These are phyloP conservation scores for Linyphia triangularis DNA, from an alignment of 2,888 invertebrate species.

Conservation along the genomic window DNA sequence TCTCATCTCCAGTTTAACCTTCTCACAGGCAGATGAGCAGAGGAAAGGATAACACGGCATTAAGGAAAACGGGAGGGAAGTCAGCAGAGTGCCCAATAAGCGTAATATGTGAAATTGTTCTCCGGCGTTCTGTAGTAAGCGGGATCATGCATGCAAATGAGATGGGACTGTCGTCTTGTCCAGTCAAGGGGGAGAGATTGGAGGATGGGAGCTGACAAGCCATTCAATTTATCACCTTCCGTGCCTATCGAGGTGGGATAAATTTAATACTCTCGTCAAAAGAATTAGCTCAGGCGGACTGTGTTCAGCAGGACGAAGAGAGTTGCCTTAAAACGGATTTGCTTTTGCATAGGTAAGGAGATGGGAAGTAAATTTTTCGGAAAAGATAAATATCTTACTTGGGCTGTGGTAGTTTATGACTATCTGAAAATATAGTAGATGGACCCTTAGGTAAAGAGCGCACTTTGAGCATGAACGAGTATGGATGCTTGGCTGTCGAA, in stretches of 20 bases:
- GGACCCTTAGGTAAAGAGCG: too few relatives aligned
- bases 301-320: background rate
- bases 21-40: background rate
- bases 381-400: too few relatives aligned
- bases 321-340: background rate
- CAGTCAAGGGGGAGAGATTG: background rate
- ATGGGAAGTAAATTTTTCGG: background rate
- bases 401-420: too few relatives aligned
- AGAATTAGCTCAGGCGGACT: background rate
- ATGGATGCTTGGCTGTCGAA: too few relatives aligned
- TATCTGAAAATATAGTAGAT: too few relatives aligned
- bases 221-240: conserved; percentile 42
- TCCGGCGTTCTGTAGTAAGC: conserved; percentile 26
- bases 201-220: background rate
- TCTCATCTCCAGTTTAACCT: background rate
- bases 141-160: conserved; percentile 64
- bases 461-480: too few relatives aligned
- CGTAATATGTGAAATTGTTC: conserved; percentile 67
- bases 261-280: conserved; percentile 18
- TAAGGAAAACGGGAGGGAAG: background rate
- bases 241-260: conserved; percentile 8
- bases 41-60: conserved; percentile 14
- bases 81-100: conserved; percentile 32
- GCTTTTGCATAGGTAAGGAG: background rate
- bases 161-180: conserved; percentile 27